Conservation (phyloP, 2,888 invertebrate genomes). For the Oscheius sp. region DNA sequence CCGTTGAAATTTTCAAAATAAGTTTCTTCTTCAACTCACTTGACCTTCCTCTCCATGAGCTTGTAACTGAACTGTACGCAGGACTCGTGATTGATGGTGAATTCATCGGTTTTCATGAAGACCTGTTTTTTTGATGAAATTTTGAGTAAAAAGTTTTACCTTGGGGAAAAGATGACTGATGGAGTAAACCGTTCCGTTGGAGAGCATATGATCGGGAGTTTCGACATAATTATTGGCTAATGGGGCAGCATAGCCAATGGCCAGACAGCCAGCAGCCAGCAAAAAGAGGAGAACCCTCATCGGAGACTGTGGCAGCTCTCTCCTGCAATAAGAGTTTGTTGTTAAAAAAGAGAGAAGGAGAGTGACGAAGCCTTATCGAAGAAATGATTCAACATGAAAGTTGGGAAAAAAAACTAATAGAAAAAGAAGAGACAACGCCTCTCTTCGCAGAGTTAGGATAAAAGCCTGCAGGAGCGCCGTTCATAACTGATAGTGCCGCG, state of each 20-base stretch:
- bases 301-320: background rate
- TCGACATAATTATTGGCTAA: conserved; percentile 30
- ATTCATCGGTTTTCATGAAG: conserved; percentile 44
- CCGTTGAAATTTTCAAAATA: no score
- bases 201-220: conserved; percentile 28
- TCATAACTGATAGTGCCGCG: conserved; percentile 7
- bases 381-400: background rate
- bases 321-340: background rate
- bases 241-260: background rate
- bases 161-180: conserved; percentile 30
- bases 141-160: background rate
- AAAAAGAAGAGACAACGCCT: background rate
- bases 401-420: background rate
- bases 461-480: background rate
- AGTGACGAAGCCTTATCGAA: background rate
- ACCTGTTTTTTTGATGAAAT: background rate
- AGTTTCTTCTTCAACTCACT: no score
- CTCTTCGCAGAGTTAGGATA: conserved; percentile 6
- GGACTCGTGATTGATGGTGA: conserved; percentile 37
- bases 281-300: conserved; percentile 1
- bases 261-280: background rate
- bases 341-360: background rate
- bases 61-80: conserved; percentile 48
- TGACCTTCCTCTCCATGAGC: conserved; percentile 41
- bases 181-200: conserved; percentile 37